Base-by-base conservation (phyloP, 2,797 vertebrate species). In the Parotocinclus haroldoi region DNA sequence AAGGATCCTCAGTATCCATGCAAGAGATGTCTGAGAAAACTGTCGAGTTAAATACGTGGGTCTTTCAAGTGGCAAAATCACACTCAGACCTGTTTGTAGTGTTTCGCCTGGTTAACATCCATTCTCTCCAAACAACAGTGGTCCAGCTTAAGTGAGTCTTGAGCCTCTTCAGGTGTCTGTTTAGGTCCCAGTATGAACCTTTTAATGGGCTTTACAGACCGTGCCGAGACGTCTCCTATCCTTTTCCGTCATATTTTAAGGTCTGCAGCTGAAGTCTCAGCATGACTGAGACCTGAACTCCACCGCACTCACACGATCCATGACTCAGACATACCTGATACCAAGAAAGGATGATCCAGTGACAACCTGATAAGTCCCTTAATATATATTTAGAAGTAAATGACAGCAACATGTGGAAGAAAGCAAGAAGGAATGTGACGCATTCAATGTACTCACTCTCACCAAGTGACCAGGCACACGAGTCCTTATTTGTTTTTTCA, bases 1-100 rank as follows among this genome's bases (percentile, higher is more conserved):
- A 80, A 13, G 76, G 68, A 27, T 48, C 50, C 11, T 58, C n/a
- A 9, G 73, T 78, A 78, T 81, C 87, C 90, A 92, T 91, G 53
- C 14, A 57, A 50, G 7, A 17, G 18, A 50, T 11, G 12, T 38
- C 37, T 57, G 7, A 7, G 9, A 7, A 19, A 50, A 54, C 27
- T 11, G 4, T 50, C 14, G 27, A 27, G 27, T 2, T 5, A 27
- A 27, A 2, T 5, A 5, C 27, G 2, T 27, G 5, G 2, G 27
- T 27, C 27, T 27, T 27, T 5, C 27, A 27, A 27, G 27, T 5
- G 2, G 27, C 27, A 27, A 27, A 27, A 27, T 27, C 27, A 27
- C 27, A 2, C 2, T 27, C 27, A 27, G 27, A 27, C 27, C 27
- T 27, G 27, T 27, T 27, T 5, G 27, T 27, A 27, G 27, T 27